These are phyloP conservation scores for Sceliomorpha sp. DNA, from an alignment of 2,888 invertebrate species.

Conservation along the genomic window DNA sequence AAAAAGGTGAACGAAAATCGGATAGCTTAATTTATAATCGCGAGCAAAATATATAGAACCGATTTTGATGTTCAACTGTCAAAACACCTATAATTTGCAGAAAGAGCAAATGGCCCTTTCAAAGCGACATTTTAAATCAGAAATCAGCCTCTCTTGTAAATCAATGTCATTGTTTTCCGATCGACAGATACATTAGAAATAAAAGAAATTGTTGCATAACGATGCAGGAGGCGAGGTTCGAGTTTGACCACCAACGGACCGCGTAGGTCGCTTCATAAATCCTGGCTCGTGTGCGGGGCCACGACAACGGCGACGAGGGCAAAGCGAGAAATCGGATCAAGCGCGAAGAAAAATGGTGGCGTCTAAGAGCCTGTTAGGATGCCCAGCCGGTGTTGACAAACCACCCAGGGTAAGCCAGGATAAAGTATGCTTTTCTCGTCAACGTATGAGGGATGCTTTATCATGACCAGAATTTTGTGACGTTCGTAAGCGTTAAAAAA, in stretches of 20 bases:
- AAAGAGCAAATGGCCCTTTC: background rate
- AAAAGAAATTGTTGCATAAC: slow-evolving; percentile 61
- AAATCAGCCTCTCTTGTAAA: slow-evolving; percentile 17
- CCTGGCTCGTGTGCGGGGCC: slow-evolving; percentile 32
- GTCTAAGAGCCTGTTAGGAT: slow-evolving; percentile 16
- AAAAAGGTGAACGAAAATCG: no score
- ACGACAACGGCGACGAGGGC: background rate
- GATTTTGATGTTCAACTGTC: no score
- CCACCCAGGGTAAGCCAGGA: slow-evolving; percentile 17
- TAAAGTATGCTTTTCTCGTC: background rate
- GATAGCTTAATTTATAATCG: no score
- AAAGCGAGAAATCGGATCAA: slow-evolving; percentile 48
- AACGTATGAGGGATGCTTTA: background rate
- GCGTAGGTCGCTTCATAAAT: slow-evolving; percentile 72
- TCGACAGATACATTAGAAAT: slow-evolving; percentile 69
- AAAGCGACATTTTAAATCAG: slow-evolving; percentile 17
- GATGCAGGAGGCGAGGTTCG: slow-evolving; percentile 56
- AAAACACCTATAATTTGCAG: background rate
- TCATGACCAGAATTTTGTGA: no score
- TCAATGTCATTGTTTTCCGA: slow-evolving; percentile 54
- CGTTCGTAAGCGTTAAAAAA: no score
- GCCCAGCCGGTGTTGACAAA: slow-evolving; percentile 20
- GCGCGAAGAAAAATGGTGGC: slow-evolving; percentile 25
- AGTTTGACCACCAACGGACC: slow-evolving; percentile 64
- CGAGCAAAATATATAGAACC: no score